A percentile compares a stretch with the other conserved stretches of the same genome.
Conservation (phyloP, 2,113 vertebrate genomes). For the Nerophis lumbriciformis region DNA sequence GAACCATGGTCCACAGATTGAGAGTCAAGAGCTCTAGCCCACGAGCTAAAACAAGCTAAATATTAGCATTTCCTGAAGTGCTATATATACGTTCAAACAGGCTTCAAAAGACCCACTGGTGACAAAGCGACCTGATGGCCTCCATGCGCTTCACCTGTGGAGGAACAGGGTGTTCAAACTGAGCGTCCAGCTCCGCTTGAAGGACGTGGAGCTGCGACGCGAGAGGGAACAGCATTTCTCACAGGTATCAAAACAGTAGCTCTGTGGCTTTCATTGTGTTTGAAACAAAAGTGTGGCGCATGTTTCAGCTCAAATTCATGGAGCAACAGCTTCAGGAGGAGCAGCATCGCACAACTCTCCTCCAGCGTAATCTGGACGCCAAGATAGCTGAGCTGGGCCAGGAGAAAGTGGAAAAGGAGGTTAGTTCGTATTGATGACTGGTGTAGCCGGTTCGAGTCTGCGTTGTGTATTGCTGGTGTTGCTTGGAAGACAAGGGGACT, state of each 20-base stretch:
- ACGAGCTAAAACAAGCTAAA: too few species aligned
- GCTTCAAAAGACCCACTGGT: conserved; percentile 40
- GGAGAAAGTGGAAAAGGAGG: conserved; percentile 75
- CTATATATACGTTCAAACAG: conserved; percentile 29
- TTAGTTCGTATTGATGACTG: conserved; percentile 57
- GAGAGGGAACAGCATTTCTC: conserved; percentile 54
- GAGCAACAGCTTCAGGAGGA: conserved; percentile 65
- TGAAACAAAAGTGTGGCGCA: conserved; percentile 8
- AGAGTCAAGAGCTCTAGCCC: too few species aligned
- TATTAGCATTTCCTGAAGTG: not conserved
- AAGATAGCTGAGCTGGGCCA: conserved; percentile 77
- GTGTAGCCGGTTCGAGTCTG: too few species aligned
- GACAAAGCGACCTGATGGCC: conserved; percentile 33
- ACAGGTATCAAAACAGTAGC: conserved; percentile 43
- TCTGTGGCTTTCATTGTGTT: not conserved
- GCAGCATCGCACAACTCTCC: conserved; percentile 64
- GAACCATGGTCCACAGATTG: too few species aligned
- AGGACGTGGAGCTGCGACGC: conserved; percentile 60
- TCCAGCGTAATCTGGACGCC: conserved; percentile 77
- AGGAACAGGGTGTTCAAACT: conserved; percentile 74
- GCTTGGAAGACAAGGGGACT: too few species aligned
- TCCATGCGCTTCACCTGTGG: conserved; percentile 68
- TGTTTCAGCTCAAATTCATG: conserved; percentile 45
- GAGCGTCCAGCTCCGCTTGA: conserved; percentile 69
- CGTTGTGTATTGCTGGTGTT: too few species aligned